phyloP scores from a whole-genome alignment of 2,888 invertebrate species.

The Therioaphis trifolii region DNA sequence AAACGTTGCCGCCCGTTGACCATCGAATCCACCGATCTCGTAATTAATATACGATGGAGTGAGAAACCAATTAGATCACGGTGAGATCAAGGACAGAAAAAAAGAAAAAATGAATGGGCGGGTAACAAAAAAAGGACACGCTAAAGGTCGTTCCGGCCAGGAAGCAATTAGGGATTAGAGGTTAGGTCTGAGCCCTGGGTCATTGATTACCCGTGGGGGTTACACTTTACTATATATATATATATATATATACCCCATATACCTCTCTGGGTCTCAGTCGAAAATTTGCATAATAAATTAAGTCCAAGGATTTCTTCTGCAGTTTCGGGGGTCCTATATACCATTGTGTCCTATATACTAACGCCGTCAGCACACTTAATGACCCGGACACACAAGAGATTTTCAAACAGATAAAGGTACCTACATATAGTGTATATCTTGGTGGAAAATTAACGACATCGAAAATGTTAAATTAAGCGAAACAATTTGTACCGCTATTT shows the following conservation, averaged over 20 bases:
- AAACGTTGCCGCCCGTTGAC: conserved; percentile 23
- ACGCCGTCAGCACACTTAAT: conserved; percentile 48
- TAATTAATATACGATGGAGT: conserved; percentile 51
- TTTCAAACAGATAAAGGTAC: conserved; percentile 56
- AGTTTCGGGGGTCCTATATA: conserved; percentile 36
- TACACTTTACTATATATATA: conserved; percentile 1
- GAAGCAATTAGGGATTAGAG: conserved; percentile 62
- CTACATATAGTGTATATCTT: conserved; percentile 26
- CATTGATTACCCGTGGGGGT: conserved; percentile 62
- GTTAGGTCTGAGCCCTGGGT: conserved; percentile 61
- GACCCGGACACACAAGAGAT: conserved; percentile 60
- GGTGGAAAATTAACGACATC: conserved; percentile 54
- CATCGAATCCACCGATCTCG: conserved; percentile 41
- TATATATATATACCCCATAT: background rate
- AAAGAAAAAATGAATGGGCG: conserved; percentile 34
- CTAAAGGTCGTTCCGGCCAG: conserved; percentile 62
- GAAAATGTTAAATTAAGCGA: conserved; percentile 60
- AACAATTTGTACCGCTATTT: conserved; percentile 29
- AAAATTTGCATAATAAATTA: conserved; percentile 63
- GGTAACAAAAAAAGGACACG: conserved; percentile 58
- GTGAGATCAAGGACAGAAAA: conserved; percentile 54
- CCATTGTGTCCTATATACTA: conserved; percentile 32
- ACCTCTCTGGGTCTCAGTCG: conserved; percentile 54
- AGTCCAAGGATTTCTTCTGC: conserved; percentile 62
- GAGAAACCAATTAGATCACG: conserved; percentile 60